phyloP scores from a whole-genome alignment of 2,797 vertebrate genomes.

The Cuculus canorus region DNA sequence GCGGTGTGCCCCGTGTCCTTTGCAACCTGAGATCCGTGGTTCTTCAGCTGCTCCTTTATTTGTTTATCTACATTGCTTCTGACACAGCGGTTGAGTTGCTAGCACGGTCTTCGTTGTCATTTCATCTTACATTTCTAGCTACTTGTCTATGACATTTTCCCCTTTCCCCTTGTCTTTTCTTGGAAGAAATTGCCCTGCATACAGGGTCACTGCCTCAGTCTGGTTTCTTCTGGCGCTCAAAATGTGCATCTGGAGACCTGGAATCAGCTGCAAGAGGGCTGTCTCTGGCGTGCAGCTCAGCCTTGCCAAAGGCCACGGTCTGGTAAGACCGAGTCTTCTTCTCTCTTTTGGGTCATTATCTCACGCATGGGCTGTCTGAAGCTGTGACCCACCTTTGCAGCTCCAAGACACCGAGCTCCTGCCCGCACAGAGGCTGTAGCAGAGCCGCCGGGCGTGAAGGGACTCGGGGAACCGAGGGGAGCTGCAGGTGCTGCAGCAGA shows the following conservation, averaged over 20 bases:
- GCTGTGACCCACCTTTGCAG: neutral
- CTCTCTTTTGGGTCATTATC: neutral
- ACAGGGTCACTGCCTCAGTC: neutral
- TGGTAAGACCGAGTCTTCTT: neutral
- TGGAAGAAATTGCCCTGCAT: neutral
- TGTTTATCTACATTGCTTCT: neutral
- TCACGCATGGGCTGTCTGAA: rapidly evolving
- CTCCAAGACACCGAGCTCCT: rapidly evolving
- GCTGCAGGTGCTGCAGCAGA: neutral
- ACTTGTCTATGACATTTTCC: neutral
- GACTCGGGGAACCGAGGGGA: neutral
- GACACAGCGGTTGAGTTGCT: neutral
- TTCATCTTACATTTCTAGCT: neutral
- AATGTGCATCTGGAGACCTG: neutral
- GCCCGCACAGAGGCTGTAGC: rapidly evolving
- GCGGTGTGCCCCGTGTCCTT: neutral
- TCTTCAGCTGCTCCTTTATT: neutral
- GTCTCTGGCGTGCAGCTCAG: neutral
- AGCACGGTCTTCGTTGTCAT: neutral
- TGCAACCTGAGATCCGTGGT: neutral
- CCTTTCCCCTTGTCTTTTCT: neutral
- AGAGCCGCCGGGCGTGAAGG: neutral
- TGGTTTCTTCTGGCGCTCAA: neutral
- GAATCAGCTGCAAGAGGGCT: rapidly evolving
- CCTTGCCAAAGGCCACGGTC: neutral